Evolutionary conservation across 2,797 vertebrate species (phyloP), one percentile per base, ranked within the genome.

Genomic region (Anguilla megastoma): DNA sequence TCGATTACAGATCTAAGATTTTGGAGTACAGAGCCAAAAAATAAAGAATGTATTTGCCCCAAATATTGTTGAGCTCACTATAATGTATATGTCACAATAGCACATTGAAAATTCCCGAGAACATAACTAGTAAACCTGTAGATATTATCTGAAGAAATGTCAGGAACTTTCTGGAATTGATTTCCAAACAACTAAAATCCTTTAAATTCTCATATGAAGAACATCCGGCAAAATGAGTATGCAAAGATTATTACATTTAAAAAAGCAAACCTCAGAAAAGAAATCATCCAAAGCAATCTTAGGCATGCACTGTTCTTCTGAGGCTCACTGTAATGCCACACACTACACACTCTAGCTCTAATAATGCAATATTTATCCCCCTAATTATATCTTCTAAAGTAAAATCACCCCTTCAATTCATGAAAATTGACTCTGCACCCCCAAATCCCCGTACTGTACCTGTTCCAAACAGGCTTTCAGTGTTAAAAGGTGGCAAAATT

Each of bases 201-300:
- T 52, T 52, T 52, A 52, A 9, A 41, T 2, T 45, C 3, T 9
- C 14, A 14, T 33, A 14, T 36, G 24, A 33, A 27, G 14, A 9
- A 33, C 52, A 52, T 52, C 12, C 3, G 52, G 2, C 1, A 83
- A 83, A 45, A 83, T 3, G 0, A 9, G 52, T 52, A 52, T 52
- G 52, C 7, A 41, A 41, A 41, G 36, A 41, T 41, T 2, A 36
- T 36, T 41, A 41, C 36, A 41, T 41, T 41, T 41, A 41, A 41
- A 41, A 41, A 41, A 41, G 36, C 36, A 41, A 41, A 41, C 36
- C 36, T 3, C 87, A 87, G 88, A 87, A 89, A 56, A 56, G 12
- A 56, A 18, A 56, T 56, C 54, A 56, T 18, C 54, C 54, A 56
- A 56, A 71, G 8, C 6, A 27, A n/a, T 9, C 66, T 27, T 30